These are phyloP conservation scores for Monopis laevigella DNA, from an alignment of 2,888 invertebrate species.

Conservation along the genomic window DNA sequence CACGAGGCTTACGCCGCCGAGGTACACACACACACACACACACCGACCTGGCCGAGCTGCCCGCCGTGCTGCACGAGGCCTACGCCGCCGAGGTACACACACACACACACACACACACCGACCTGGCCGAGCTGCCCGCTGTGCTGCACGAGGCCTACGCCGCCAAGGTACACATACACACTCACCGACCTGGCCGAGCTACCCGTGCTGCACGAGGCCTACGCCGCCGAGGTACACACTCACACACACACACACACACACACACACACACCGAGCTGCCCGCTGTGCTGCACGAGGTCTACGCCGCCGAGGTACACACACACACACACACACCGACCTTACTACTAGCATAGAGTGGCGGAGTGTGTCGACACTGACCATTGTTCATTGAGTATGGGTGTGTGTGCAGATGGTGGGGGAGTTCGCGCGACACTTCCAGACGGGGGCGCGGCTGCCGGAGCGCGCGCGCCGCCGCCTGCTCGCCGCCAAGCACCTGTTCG, in stretches of 20 bases:
- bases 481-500: constrained; percentile 86
- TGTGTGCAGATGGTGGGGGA: constrained; percentile 78
- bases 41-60: constrained; percentile 98
- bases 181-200: constrained; percentile 93
- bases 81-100: constrained; percentile 92
- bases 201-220: constrained; percentile 95
- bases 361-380: constrained; percentile 3
- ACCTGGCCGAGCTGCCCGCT: constrained; percentile 99
- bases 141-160: constrained; percentile 98
- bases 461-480: constrained; percentile 82
- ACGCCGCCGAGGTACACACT: constrained; percentile 89
- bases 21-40: no score
- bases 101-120: no score
- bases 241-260: no score
- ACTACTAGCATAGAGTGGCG: no score
- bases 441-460: constrained; percentile 83
- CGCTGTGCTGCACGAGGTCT: constrained; percentile 98
- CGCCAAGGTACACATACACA: constrained; percentile 84
- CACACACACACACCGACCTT: no score
- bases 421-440: constrained; percentile 92
- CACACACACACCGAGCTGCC: no score
- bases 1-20: constrained; percentile 98
- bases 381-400: not conserved
- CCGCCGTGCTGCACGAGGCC: constrained; percentile 97
- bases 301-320: constrained; percentile 89